phyloP scores from a whole-genome alignment of 2,888 invertebrate species.

The Ochropacha duplaris region DNA sequence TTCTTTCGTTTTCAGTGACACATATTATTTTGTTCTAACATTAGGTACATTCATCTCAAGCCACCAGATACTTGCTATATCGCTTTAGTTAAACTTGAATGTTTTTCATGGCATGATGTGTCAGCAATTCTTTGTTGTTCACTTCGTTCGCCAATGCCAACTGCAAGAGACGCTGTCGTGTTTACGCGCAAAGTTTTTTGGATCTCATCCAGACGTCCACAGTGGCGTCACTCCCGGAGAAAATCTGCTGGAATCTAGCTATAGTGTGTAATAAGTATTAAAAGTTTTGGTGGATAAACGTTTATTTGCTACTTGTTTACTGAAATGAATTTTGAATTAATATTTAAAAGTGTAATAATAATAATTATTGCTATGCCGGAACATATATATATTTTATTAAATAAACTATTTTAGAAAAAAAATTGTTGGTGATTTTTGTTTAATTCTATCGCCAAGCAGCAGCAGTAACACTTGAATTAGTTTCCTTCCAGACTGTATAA shows the following conservation, averaged over 20 bases:
- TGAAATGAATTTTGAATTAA: constrained; percentile 7
- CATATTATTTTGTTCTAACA: no score
- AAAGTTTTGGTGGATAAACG: constrained; percentile 27
- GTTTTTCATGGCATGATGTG: constrained; percentile 33
- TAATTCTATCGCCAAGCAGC: no score
- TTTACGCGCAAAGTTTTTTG: constrained; percentile 66
- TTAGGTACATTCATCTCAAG: neutral
- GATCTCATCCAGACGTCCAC: constrained; percentile 53
- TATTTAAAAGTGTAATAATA: neutral
- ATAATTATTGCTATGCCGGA: no score
- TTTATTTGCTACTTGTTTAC: constrained; percentile 11
- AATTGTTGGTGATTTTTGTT: no score
- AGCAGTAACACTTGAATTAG: no score
- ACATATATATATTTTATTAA: no score
- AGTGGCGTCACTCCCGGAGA: constrained; percentile 41
- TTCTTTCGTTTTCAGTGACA: no score
- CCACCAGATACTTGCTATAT: neutral
- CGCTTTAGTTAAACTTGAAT: constrained; percentile 33
- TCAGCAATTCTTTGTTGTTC: constrained; percentile 24
- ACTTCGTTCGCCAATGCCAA: constrained; percentile 38
- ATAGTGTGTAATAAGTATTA: constrained; percentile 49
- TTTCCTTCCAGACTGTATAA: no score
- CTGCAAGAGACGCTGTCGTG: constrained; percentile 58
- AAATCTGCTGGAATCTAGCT: constrained; percentile 56
- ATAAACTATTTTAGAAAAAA: no score